Conservation (phyloP, 2,888 invertebrate species). For the Lasioglossum morio region DNA sequence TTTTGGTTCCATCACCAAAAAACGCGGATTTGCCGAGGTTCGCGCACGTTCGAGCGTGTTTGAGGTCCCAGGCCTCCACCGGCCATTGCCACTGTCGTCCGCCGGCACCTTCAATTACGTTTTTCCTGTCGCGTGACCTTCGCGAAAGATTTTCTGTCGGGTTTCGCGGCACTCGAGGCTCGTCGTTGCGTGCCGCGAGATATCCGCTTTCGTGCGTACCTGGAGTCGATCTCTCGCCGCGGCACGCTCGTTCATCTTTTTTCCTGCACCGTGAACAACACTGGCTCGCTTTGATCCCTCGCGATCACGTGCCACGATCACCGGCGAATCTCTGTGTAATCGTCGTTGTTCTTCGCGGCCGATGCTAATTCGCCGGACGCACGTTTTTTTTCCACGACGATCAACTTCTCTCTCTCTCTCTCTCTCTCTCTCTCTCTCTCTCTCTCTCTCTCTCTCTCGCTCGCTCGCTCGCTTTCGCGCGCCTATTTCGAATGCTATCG, state of each 20-base stretch:
- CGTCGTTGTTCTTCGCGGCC: background rate
- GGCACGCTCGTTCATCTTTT: background rate
- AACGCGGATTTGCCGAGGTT: background rate
- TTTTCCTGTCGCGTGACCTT: background rate
- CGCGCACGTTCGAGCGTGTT: background rate
- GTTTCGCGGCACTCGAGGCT: background rate
- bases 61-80: background rate
- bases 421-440: background rate
- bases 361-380: background rate
- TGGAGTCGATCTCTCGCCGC: background rate
- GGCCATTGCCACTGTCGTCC: background rate
- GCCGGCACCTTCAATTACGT: background rate
- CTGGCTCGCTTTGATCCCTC: background rate
- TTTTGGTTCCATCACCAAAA: background rate
- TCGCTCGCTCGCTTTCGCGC: background rate
- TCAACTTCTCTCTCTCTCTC: background rate
- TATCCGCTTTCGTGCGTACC: background rate
- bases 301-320: background rate
- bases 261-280: background rate
- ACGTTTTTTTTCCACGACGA: background rate
- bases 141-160: background rate
- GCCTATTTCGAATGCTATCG: constrained; percentile 65
- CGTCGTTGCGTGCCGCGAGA: background rate
- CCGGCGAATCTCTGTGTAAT: background rate
- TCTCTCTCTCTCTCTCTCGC: background rate